phyloP scores from a whole-genome alignment of 2,113 vertebrate species.

The Pao palembangensis region DNA sequence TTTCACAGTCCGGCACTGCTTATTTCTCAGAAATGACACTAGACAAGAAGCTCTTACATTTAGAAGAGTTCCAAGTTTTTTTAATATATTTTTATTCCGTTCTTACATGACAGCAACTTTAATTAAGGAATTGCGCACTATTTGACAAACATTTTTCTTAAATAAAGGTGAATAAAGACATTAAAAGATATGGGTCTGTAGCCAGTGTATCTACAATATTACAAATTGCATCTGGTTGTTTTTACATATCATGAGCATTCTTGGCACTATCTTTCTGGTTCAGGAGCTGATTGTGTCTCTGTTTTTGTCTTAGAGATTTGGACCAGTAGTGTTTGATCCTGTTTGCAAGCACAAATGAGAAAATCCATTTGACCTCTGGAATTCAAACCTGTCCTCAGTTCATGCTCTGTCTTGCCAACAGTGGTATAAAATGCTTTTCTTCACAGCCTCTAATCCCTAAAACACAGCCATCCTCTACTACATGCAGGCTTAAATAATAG shows the following conservation, averaged over 20 bases:
- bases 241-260: conserved; percentile 33
- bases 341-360: conserved; percentile 46
- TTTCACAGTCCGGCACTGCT: conserved; percentile 1
- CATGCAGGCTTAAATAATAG: conserved; percentile 37
- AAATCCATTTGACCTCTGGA: conserved; percentile 61
- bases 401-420: conserved; percentile 57
- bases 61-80: no score
- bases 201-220: conserved; percentile 11
- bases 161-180: conserved; percentile 13
- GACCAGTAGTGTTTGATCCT: conserved; percentile 21
- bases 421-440: conserved; percentile 59
- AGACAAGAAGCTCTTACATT: no score
- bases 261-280: conserved; percentile 19
- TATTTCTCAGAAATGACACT: not conserved
- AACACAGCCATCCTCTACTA: conserved; percentile 37
- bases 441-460: conserved; percentile 55
- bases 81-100: no score
- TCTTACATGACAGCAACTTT: no score
- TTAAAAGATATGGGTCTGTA: conserved; percentile 18
- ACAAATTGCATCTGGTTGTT: not conserved
- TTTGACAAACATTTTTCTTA: no score
- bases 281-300: conserved; percentile 17
- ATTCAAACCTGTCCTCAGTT: conserved; percentile 43
- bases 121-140: no score
- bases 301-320: conserved; percentile 41